Percentiles rank a stretch among this genome's conserved stretches.
phyloP scores from a whole-genome alignment of 2,113 vertebrate genomes.

The Brachypodius melanocephalos region DNA sequence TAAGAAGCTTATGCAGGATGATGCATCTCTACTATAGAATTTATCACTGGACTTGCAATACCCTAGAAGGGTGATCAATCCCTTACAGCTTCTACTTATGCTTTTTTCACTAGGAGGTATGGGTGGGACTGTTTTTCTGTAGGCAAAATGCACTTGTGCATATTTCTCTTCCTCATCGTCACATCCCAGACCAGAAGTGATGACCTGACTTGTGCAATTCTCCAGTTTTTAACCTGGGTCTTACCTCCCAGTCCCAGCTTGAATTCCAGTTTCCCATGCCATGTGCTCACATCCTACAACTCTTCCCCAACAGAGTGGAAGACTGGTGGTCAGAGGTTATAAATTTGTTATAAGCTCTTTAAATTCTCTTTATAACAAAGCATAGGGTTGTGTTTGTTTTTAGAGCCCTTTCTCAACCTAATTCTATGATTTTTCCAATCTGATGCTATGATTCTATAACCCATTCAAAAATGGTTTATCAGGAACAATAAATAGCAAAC shows the following conservation, averaged over 20 bases:
- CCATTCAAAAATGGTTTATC: not conserved
- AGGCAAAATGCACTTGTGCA: not conserved
- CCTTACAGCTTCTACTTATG: not conserved
- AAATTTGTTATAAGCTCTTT: no score
- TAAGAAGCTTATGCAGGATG: not conserved
- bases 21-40: not conserved
- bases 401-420: not conserved
- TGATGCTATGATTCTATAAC: not conserved
- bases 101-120: not conserved
- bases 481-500: not conserved
- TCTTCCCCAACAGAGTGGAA: not conserved
- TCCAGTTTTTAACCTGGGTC: not conserved
- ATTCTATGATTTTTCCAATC: not conserved
- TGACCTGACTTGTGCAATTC: not conserved
- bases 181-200: not conserved
- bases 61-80: not conserved
- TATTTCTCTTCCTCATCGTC: not conserved
- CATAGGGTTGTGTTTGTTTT: fast-evolving
- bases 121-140: not conserved
- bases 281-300: not conserved
- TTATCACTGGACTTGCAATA: not conserved
- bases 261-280: not conserved
- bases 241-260: not conserved
- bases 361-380: not conserved
- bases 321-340: no score